phyloP scores from a whole-genome alignment of 2,797 vertebrate genomes.

The Pelodytes ibericus region DNA sequence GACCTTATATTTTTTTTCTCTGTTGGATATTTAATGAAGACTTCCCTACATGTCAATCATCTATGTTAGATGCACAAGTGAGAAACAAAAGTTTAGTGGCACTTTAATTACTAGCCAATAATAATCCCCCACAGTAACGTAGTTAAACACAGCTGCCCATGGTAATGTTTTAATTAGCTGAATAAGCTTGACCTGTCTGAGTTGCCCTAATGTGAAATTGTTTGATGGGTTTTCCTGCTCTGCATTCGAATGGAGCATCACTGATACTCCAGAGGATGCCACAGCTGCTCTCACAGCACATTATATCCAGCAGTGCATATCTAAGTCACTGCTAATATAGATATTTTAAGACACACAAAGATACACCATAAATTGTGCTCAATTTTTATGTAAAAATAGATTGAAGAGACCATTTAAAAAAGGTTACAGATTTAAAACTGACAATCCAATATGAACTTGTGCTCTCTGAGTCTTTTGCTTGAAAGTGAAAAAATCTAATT shows the following conservation, averaged over 20 bases:
- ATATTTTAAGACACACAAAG: not conserved
- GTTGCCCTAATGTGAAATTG: not conserved
- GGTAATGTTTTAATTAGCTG: slow-evolving; percentile 29
- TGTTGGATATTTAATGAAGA: no score
- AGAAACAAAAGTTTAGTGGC: no score
- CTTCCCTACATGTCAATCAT: no score
- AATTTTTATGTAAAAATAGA: not conserved
- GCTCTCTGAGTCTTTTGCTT: no score
- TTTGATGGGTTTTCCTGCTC: not conserved
- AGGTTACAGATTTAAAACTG: not conserved
- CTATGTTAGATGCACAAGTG: no score
- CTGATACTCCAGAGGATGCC: not conserved
- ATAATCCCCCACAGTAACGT: not conserved
- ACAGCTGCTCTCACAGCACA: slow-evolving; percentile 12
- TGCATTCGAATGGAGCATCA: not conserved
- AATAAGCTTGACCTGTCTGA: not conserved
- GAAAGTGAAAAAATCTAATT: no score
- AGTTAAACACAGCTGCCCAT: slow-evolving; percentile 10
- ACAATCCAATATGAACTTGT: not conserved
- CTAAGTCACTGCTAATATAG: not conserved
- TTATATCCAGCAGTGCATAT: slow-evolving; percentile 19
- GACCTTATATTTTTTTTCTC: no score
- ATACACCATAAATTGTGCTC: not conserved
- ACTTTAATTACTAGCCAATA: slow-evolving; percentile 9
- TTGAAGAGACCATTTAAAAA: not conserved